Evolutionary conservation across 2,797 vertebrate species (phyloP).

Genomic region (Sebastes flavidus): DNA sequence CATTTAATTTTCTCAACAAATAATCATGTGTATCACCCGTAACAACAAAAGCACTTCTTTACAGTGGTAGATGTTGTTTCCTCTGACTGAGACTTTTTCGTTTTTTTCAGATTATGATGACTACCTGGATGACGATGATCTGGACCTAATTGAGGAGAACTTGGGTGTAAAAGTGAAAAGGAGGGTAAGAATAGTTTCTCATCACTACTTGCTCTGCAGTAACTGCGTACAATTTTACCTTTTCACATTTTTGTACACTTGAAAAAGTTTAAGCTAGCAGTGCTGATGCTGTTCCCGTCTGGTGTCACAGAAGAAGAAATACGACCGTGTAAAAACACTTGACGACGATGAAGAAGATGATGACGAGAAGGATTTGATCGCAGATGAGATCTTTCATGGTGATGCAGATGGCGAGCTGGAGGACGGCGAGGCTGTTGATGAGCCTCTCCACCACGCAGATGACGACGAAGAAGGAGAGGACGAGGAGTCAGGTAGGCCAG

Average conservation of each 20-base stretch:
- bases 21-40: neutral
- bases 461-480: conserved; percentile 96
- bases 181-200: conserved; percentile 79
- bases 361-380: conserved; percentile 95
- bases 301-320: conserved; percentile 89
- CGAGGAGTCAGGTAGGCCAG: conserved; percentile 90
- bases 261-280: neutral
- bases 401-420: conserved; percentile 89
- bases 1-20: neutral
- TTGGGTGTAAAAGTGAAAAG: conserved; percentile 99
- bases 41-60: neutral
- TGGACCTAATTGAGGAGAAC: conserved; percentile 98
- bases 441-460: conserved; percentile 83
- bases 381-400: conserved; percentile 96
- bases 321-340: conserved; percentile 94
- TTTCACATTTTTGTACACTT: neutral
- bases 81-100: conserved; percentile 14
- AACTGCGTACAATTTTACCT: neutral
- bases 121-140: conserved; percentile 97
- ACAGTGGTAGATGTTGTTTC: neutral
- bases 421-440: conserved; percentile 90
- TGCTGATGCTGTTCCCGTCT: neutral
- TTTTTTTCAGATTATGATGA: conserved; percentile 88
- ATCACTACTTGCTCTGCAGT: neutral
- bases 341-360: conserved; percentile 98